A percentile compares a stretch with the other conserved stretches of the same genome.
These are phyloP conservation scores for Bellardia bayeri DNA, from an alignment of 2,888 invertebrate species.

Conservation along the genomic window DNA sequence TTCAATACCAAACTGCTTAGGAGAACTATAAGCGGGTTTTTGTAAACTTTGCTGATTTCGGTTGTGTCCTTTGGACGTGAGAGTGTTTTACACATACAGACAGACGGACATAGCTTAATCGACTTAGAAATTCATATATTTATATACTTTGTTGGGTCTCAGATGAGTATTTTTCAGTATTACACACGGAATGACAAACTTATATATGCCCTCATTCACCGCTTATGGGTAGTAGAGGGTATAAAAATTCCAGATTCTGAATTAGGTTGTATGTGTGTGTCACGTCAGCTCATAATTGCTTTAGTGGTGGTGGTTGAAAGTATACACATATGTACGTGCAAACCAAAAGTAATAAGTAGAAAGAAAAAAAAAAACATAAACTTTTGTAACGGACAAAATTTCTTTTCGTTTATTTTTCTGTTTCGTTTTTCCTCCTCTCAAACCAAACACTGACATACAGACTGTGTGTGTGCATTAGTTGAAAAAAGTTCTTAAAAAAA, in stretches of 20 bases:
- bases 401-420: conserved; percentile 60
- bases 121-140: no score
- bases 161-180: no score
- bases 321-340: conserved; percentile 28
- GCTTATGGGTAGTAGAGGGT: no score
- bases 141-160: no score
- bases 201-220: no score
- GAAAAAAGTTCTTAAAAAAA: conserved; percentile 37
- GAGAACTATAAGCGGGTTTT: no score
- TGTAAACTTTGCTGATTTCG: no score
- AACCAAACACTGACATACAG: conserved; percentile 8
- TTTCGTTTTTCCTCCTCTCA: conserved; percentile 58
- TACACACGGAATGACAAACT: no score
- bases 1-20: no score
- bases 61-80: no score
- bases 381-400: conserved; percentile 75
- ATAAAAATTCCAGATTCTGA: conserved; percentile 50
- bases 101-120: no score
- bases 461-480: conserved; percentile 47
- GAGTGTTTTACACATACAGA: no score
- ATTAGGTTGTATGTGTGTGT: conserved; percentile 17
- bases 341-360: conserved; percentile 29
- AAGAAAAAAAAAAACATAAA: conserved; percentile 53
- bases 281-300: conserved; percentile 66
- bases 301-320: conserved; percentile 70